Conservation (phyloP, 2,888 invertebrate genomes). For the Acanthoscelides obtectus region DNA sequence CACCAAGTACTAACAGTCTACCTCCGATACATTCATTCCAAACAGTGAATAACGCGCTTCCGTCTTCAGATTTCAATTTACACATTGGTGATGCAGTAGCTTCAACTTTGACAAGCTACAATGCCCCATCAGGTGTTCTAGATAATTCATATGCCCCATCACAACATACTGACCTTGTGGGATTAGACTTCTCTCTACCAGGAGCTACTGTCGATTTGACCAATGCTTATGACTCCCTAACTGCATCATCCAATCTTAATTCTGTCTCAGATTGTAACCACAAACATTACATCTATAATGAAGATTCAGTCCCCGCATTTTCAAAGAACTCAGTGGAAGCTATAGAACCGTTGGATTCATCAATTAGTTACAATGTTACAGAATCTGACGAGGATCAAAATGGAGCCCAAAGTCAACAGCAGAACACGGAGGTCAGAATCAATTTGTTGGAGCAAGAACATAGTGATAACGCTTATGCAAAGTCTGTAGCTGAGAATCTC, state of each 20-base stretch:
- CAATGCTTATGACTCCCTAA: constrained; percentile 12
- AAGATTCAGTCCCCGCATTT: constrained; percentile 37
- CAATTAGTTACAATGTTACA: not conserved
- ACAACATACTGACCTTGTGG: constrained; percentile 22
- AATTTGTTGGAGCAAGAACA: constrained; percentile 28
- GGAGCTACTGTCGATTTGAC: constrained; percentile 34
- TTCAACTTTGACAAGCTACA: constrained; percentile 51
- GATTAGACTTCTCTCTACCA: constrained; percentile 34
- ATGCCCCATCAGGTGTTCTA: constrained; percentile 50
- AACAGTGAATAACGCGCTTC: constrained; percentile 34
- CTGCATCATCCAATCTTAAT: constrained; percentile 10
- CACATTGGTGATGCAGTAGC: constrained; percentile 24
- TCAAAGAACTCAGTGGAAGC: constrained; percentile 49
- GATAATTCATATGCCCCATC: constrained; percentile 53
- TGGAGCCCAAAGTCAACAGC: constrained; percentile 38
- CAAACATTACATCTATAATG: constrained; percentile 38
- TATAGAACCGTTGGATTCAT: constrained; percentile 40
- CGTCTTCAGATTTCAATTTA: constrained; percentile 28
- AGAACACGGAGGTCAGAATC: constrained; percentile 27
- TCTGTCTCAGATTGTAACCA: constrained; percentile 37
- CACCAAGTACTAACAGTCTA: constrained; percentile 50
- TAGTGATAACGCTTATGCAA: constrained; percentile 37
- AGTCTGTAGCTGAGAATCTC: constrained; percentile 40
- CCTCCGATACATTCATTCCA: constrained; percentile 50
- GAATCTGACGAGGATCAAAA: constrained; percentile 30